These are phyloP conservation scores for Gryllus longicercus DNA, from an alignment of 2,888 invertebrate genomes.

Conservation along the genomic window DNA sequence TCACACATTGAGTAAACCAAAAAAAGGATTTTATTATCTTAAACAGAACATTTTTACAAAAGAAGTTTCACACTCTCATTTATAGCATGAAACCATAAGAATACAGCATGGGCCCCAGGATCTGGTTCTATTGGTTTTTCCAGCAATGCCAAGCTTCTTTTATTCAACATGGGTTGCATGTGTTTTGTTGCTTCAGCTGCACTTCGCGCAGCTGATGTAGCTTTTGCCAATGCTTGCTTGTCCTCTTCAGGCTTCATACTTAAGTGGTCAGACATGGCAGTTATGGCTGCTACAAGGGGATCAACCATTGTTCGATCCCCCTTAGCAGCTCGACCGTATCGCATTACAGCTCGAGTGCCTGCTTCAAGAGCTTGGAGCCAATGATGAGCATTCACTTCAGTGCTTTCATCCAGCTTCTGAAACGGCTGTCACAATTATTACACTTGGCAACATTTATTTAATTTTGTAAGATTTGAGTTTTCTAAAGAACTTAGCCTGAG, in stretches of 20 bases:
- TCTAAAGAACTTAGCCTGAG: no score
- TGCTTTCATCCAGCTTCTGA: conserved; percentile 7
- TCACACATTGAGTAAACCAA: no score
- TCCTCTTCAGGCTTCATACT: conserved; percentile 3
- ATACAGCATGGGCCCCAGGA: conserved; percentile 59
- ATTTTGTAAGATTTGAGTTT: no score
- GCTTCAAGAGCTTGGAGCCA: conserved; percentile 57
- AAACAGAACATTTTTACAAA: conserved; percentile 19
- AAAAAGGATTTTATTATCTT: not conserved
- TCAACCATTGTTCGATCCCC: conserved; percentile 74
- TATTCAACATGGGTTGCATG: conserved; percentile 42
- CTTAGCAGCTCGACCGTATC: conserved; percentile 67
- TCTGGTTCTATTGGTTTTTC: conserved; percentile 51
- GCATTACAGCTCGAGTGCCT: conserved; percentile 59
- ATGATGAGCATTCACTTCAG: not conserved
- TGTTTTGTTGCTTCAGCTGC: conserved; percentile 40
- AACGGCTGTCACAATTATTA: not conserved
- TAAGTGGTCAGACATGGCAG: conserved; percentile 19
- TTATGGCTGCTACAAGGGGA: conserved; percentile 29
- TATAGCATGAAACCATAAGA: conserved; percentile 56
- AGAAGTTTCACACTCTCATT: conserved; percentile 49
- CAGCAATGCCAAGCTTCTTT: not conserved
- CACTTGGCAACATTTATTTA: no score
- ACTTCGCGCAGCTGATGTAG: conserved; percentile 2
- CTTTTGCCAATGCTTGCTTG: not conserved